Conservation (phyloP, 2,888 invertebrate genomes). For the Ypsolopha scabrella region DNA sequence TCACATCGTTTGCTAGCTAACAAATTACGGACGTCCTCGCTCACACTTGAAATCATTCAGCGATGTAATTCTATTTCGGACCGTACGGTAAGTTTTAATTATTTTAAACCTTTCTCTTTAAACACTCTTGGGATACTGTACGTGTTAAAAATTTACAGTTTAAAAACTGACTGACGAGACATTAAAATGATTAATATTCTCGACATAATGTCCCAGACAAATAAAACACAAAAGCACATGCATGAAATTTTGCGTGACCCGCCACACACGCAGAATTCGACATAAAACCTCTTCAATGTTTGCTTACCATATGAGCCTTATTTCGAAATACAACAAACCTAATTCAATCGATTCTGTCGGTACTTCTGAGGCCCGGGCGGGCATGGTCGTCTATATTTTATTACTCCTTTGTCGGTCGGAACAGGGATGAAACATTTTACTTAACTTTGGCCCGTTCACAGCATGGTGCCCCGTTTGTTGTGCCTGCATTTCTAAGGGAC, state of each 20-base stretch:
- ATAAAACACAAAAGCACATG: too few species aligned
- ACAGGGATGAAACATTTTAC: slow-evolving; percentile 17
- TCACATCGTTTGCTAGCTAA: too few species aligned
- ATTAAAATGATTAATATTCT: too few species aligned
- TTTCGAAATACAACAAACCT: slow-evolving; percentile 43
- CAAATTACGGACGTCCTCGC: too few species aligned
- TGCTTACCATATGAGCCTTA: slow-evolving; percentile 50
- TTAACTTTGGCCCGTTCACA: slow-evolving; percentile 25
- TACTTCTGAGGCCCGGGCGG: slow-evolving; percentile 23
- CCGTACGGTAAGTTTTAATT: too few species aligned
- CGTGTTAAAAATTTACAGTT: too few species aligned
- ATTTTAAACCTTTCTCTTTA: too few species aligned
- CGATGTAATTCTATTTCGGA: too few species aligned
- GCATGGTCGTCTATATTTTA: slow-evolving; percentile 41
- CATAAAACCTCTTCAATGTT: slow-evolving; percentile 54
- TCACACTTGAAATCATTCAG: too few species aligned
- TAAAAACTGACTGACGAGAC: too few species aligned
- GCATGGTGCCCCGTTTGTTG: slow-evolving; percentile 27
- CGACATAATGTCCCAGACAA: too few species aligned
- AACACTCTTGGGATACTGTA: too few species aligned
- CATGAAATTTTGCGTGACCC: slow-evolving; percentile 2
- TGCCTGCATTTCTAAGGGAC: slow-evolving; percentile 5
- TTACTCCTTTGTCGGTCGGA: slow-evolving; percentile 32
- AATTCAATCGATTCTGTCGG: slow-evolving; percentile 21
- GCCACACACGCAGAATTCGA: slow-evolving; percentile 48